These are phyloP conservation scores for Octodon degus DNA, from an alignment of 2,113 vertebrate species.

Conservation along the genomic window DNA sequence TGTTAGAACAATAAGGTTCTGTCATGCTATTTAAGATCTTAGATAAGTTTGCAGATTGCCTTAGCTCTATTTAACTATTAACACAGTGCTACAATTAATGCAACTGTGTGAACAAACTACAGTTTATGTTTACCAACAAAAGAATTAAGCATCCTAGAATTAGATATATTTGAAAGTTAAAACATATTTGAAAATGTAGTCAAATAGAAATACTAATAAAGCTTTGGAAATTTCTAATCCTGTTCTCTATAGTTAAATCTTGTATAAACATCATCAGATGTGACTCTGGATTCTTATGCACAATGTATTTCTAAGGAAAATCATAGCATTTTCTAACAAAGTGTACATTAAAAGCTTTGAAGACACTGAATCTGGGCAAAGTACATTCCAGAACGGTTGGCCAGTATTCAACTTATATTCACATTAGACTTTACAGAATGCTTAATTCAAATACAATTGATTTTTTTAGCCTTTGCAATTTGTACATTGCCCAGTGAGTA, in stretches of 20 bases:
- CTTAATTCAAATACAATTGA: conserved; percentile 69
- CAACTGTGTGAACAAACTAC: background rate
- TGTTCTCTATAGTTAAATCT: background rate
- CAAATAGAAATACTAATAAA: background rate
- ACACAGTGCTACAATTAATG: background rate
- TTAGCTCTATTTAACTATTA: background rate
- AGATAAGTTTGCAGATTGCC: background rate
- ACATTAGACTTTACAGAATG: conserved; percentile 49
- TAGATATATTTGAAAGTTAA: background rate
- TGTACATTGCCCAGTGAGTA: conserved; percentile 31
- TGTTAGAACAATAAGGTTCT: background rate
- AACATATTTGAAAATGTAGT: conserved; percentile 44
- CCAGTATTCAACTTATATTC: conserved; percentile 40
- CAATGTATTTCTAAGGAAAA: conserved; percentile 13
- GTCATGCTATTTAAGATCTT: background rate
- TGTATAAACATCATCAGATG: background rate
- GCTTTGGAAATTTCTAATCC: background rate
- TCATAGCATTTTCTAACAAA: background rate
- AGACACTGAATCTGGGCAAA: background rate
- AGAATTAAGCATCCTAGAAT: background rate
- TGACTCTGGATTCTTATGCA: background rate
- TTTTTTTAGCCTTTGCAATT: conserved; percentile 63
- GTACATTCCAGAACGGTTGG: background rate
- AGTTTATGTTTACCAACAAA: background rate
- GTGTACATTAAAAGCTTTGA: conserved; percentile 13